Base-by-base conservation (phyloP, 1,140 invertebrate genomes). In the Brachionus asplanchnoidis region DNA sequence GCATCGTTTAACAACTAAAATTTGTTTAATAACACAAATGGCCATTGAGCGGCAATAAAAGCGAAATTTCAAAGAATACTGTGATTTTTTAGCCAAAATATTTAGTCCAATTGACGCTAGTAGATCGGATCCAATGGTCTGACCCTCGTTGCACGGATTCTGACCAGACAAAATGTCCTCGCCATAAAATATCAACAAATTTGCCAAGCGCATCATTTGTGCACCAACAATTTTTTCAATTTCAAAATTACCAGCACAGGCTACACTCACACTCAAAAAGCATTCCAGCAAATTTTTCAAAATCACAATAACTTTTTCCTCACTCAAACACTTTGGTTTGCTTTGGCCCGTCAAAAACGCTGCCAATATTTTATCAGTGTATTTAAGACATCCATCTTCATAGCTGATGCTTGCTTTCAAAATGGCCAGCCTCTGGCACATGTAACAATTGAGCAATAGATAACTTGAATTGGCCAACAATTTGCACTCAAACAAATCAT, bases 1-100 rank as follows among this genome's bases (percentile, higher is more conserved):
- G 20, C n/a, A 68, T 17, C 65, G 26, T 82, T 82, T 60, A 28
- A 65, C 36, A 65, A 82, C 14, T 40, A 65, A 82, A 66, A 82
- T 44, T 40, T 82, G 79, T 44, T 82, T 82, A 1, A 82, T 11
- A 36, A 82, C n/a, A 17, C 79, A 82, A 82, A 82, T 36, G 17
- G 79, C 32, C 32, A 82, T 82, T 40, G 53, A 82, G 23, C 79
- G 50, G 32, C 53, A 60, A 82, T 42, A 82, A 82, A 82, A 82
- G 9, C 79, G 32, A 65, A 82, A 82, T 65, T 68, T 82, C 14
- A 82, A 12, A 36, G 53, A 65, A 42, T n/a, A 68, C 17, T 60
- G 79, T 3, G 79, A 82, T 44, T 82, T 82, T 82, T 82, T 82
- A 1, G 79, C 32, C 12, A 82, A 44, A 26, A 82, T 82, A 17